Conservation (phyloP, 2,888 invertebrate genomes). For the Drosophila trichaetosa region DNA sequence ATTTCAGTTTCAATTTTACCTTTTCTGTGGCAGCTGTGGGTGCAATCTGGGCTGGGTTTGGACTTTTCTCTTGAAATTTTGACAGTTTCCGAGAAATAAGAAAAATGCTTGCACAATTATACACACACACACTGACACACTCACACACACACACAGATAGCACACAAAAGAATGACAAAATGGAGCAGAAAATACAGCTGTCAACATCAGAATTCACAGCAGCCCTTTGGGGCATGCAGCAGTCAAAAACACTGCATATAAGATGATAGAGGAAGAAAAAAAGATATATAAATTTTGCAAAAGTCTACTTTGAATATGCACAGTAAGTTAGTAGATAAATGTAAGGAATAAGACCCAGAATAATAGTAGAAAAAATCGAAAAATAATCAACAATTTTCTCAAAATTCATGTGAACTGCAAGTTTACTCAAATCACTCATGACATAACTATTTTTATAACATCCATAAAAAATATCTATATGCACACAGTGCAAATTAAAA, state of each 20-base stretch:
- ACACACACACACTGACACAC: slow-evolving; percentile 10
- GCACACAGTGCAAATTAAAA: not conserved
- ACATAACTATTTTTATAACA: not conserved
- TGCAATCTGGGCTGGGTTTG: slow-evolving; percentile 10
- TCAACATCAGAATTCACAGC: slow-evolving; percentile 61
- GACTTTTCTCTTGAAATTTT: slow-evolving; percentile 51
- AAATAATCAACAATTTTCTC: not conserved
- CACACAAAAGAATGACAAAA: slow-evolving; percentile 45
- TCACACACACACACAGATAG: slow-evolving; percentile 22
- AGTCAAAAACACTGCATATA: slow-evolving; percentile 3
- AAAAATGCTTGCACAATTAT: slow-evolving; percentile 39
- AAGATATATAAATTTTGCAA: not conserved
- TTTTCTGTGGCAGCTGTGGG: slow-evolving; percentile 27
- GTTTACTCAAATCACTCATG: not conserved
- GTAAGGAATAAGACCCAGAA: not conserved
- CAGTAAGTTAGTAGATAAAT: not conserved
- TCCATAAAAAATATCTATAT: not conserved
- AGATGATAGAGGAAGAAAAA: not conserved
- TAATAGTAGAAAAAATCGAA: not conserved
- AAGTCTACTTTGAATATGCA: not conserved
- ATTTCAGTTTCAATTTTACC: slow-evolving; percentile 67
- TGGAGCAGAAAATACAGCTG: slow-evolving; percentile 63
- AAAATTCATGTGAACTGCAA: not conserved
- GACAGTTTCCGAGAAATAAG: slow-evolving; percentile 59
- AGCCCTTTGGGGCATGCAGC: slow-evolving; percentile 38